Base-by-base conservation (phyloP, 1,140 invertebrate species). In the Neodiprion virginianus region DNA sequence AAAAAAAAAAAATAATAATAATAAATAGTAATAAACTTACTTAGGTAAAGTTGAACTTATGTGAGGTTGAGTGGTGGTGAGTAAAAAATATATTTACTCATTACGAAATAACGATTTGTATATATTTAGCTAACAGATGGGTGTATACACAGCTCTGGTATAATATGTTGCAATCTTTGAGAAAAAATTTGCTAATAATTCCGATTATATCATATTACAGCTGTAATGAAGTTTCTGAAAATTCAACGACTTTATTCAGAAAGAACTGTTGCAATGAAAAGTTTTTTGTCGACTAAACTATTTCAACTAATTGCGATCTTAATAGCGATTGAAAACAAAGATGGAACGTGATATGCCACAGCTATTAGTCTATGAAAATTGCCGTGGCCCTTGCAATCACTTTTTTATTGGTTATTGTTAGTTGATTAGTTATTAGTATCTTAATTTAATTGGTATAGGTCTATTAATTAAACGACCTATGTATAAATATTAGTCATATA, bases 41-140 rank as follows among this genome's bases (percentile, higher is more conserved):
- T 61, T 61, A 61, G 53, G 53, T 61, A 61, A 61, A 7, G 53
- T 61, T 61, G n/a, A 61, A 7, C 53, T 61, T 17, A 14, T 61
- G 53, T 61, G 53, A 61, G 53, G 53, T 61, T 7, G 53, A 17
- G 11, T 12, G 53, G 11, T 12, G n/a, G 53, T 61, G n/a, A 61
- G 53, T 61, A 17, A 61, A 61, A 14, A 61, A 14, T 40, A 5
- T 40, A 40, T 40, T 40, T 61, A 61, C 11, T 61, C 11, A 8
- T 69, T 14, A 40, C 11, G n/a, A 69, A 69, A 69, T 69, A 23
- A 23, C 21, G 40, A 69, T 69, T 69, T 69, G 67, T 69, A 69
- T 21, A 69, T 69, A 69, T 23, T 69, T 69, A 69, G 67, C 17
- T 23, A 47, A 47, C 40, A 7, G 67, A 69, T 69, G 21, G 67